phyloP scores from a whole-genome alignment of 2,113 vertebrate genomes.

The Xyrauchen texanus region DNA sequence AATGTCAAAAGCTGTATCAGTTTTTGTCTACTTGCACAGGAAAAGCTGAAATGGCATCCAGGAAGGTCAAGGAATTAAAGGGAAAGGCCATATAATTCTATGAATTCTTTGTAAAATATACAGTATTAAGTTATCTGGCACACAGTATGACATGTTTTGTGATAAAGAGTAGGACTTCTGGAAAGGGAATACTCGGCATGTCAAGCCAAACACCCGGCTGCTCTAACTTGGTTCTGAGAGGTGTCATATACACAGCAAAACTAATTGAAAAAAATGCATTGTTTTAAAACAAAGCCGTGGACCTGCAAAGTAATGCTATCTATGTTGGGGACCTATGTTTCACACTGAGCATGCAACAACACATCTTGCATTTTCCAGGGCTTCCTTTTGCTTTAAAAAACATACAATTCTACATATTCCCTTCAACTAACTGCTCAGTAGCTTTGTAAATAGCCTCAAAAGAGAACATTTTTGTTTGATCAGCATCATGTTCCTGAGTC shows the following conservation, averaged over 20 bases:
- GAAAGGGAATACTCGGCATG: constrained; percentile 38
- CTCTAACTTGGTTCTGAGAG: constrained; percentile 15
- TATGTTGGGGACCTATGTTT: constrained; percentile 24
- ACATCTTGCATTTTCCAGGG: constrained; percentile 19
- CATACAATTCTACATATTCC: background rate
- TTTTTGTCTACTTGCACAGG: background rate
- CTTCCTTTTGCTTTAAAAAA: constrained; percentile 18
- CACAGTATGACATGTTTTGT: constrained; percentile 34
- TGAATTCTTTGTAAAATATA: constrained; percentile 6
- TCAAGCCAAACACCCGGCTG: constrained; percentile 15
- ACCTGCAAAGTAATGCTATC: constrained; percentile 32
- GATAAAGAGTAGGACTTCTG: background rate
- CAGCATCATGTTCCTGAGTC: background rate
- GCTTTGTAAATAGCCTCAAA: too few species aligned
- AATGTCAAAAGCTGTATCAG: constrained; percentile 15
- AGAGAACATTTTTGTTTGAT: too few species aligned
- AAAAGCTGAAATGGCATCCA: constrained; percentile 21
- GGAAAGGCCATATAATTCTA: background rate
- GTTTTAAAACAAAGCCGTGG: constrained; percentile 47
- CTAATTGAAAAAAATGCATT: constrained; percentile 31
- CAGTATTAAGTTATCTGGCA: background rate
- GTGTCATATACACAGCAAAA: constrained; percentile 12
- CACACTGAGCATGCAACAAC: constrained; percentile 34
- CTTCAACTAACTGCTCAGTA: background rate
- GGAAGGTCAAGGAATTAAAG: constrained; percentile 13